Percentiles rank a stretch among this genome's conserved stretches.
Conservation (phyloP, 2,797 vertebrate genomes). For the Acanthurus leucopareius region DNA sequence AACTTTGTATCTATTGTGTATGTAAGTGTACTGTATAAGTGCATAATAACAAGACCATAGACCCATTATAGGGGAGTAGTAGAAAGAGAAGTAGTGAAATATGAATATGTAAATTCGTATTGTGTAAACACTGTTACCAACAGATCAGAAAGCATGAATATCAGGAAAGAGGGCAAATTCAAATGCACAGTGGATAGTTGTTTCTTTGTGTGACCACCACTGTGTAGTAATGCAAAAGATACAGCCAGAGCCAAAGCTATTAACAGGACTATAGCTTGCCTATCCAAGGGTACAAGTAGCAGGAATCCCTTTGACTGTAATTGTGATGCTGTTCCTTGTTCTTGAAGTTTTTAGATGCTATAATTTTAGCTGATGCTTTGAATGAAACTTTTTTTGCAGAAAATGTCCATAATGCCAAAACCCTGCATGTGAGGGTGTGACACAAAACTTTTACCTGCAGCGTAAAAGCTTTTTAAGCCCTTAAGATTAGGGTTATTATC, state of each 20-base stretch:
- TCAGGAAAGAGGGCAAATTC: background rate
- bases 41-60: background rate
- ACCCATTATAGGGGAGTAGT: background rate
- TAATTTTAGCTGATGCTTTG: background rate
- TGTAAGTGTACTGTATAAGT: background rate
- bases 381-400: background rate
- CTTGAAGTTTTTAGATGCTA: background rate
- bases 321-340: background rate
- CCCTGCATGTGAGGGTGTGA: background rate
- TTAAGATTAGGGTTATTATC: background rate
- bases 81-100: background rate
- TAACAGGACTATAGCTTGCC: background rate
- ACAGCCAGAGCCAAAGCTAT: background rate
- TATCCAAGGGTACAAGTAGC: background rate
- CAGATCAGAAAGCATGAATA: background rate
- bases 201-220: conserved; percentile 8
- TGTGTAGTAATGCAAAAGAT: background rate
- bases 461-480: background rate
- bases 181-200: background rate
- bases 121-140: background rate
- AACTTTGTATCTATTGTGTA: conserved; percentile 8
- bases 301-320: conserved; percentile 1
- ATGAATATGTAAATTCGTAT: too few relatives aligned
- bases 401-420: background rate
- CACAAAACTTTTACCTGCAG: background rate